Evolutionary conservation across 2,113 vertebrate genomes (phyloP).

Genomic region (Gavia stellata): DNA sequence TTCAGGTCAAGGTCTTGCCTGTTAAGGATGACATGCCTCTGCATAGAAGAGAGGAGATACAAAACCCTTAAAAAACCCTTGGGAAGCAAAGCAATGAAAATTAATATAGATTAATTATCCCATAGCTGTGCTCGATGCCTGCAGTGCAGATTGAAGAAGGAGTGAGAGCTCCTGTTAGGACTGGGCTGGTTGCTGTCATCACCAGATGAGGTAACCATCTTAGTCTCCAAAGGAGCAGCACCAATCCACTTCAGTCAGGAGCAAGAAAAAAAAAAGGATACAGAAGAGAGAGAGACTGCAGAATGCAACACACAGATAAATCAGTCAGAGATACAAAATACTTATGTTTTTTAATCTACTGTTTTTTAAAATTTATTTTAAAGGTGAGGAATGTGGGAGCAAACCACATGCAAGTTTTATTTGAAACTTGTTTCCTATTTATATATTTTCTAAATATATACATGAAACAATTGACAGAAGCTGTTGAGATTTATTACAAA

Average conservation of each 20-base stretch:
- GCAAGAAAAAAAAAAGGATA: background rate
- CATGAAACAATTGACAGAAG: background rate
- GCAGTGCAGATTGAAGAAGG: background rate
- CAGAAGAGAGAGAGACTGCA: background rate
- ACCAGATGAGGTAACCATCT: background rate
- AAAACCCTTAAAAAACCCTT: background rate
- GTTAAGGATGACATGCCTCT: background rate
- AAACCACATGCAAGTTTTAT: background rate
- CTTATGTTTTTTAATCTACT: background rate
- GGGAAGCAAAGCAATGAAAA: background rate
- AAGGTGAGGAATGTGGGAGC: background rate
- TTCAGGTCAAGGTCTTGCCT: background rate
- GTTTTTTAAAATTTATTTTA: background rate
- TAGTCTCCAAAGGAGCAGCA: background rate
- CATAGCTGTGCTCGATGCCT: background rate
- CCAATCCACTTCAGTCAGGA: background rate
- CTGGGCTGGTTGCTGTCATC: background rate
- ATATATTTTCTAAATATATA: background rate
- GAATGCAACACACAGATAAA: background rate
- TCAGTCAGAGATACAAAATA: background rate
- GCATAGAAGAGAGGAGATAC: background rate
- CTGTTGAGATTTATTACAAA: background rate
- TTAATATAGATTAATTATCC: background rate
- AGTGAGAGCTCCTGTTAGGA: background rate
- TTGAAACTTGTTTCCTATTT: background rate